A percentile compares a stretch with the other conserved stretches of the same genome.
These are phyloP conservation scores for Drosophila lutescens DNA, from an alignment of 2,888 invertebrate species.

Conservation along the genomic window DNA sequence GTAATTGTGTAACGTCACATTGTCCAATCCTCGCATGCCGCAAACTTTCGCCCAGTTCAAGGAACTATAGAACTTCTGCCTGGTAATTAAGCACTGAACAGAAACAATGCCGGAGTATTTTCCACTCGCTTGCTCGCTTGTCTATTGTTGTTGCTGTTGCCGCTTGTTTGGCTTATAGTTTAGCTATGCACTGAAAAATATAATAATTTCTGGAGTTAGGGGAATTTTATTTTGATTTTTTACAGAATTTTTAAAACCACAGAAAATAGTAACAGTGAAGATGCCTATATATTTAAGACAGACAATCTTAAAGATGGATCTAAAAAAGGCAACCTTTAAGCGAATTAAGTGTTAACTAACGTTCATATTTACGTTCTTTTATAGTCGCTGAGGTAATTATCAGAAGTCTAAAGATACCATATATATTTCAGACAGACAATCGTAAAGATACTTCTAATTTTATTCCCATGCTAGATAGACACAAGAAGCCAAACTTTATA, in stretches of 20 bases:
- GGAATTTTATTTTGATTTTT: neutral
- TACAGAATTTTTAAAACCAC: neutral
- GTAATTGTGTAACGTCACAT: slow-evolving; percentile 31
- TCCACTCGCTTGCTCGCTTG: slow-evolving; percentile 63
- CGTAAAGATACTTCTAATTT: no score
- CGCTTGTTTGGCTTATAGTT: slow-evolving; percentile 68
- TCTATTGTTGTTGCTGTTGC: slow-evolving; percentile 39
- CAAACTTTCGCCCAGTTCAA: slow-evolving; percentile 47
- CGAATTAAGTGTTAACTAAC: no score
- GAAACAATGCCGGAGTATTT: slow-evolving; percentile 65
- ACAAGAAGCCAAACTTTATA: neutral
- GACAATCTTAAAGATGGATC: no score
- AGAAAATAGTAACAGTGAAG: no score
- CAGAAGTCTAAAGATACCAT: no score
- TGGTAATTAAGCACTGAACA: slow-evolving; percentile 67
- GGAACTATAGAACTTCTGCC: slow-evolving; percentile 49
- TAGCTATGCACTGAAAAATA: slow-evolving; percentile 12
- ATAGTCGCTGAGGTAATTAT: no score
- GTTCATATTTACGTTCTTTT: no score
- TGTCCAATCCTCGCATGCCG: slow-evolving; percentile 24
- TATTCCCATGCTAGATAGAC: no score
- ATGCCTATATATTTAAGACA: no score
- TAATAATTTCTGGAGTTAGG: neutral
- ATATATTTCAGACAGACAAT: no score
- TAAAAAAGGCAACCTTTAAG: no score